Percentiles rank a stretch among this genome's conserved stretches.
These are phyloP conservation scores for Phacellophora camtschatica DNA, from an alignment of 30 jellyfish, hydroid and myxozoan species.

Conservation along the genomic window DNA sequence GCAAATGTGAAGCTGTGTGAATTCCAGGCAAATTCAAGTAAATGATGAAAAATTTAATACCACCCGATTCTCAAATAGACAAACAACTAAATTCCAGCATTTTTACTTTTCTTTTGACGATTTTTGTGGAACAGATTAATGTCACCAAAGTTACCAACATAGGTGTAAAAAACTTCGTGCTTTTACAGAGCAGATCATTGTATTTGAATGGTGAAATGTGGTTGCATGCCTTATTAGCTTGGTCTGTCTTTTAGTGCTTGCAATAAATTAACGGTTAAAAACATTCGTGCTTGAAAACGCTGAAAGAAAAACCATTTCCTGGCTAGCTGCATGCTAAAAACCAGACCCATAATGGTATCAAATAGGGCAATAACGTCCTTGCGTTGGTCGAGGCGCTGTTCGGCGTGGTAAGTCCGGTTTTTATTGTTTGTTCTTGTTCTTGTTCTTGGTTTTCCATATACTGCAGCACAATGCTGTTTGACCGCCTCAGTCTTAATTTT, in stretches of 20 bases:
- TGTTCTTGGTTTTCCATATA: not conserved
- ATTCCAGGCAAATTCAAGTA: too few species aligned
- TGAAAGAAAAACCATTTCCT: not conserved
- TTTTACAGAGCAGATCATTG: too few species aligned
- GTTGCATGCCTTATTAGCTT: constrained; percentile 1
- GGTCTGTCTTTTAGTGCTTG: constrained; percentile 21
- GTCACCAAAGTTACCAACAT: too few species aligned
- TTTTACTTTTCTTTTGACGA: too few species aligned
- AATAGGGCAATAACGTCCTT: constrained; percentile 3
- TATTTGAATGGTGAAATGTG: not conserved
- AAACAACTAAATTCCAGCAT: too few species aligned
- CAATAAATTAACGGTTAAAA: constrained; percentile 51
- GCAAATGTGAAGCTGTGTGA: too few species aligned
- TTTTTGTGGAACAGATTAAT: too few species aligned
- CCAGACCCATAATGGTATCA: constrained; percentile 2
- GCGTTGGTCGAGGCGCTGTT: not conserved
- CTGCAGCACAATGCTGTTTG: constrained; percentile 75
- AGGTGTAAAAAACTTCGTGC: too few species aligned
- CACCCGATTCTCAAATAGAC: too few species aligned
- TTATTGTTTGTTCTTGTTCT: not conserved
- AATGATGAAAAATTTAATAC: too few species aligned
- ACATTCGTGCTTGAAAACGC: constrained; percentile 38
- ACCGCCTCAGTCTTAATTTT: constrained; percentile 69
- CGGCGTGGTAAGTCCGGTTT: not conserved
- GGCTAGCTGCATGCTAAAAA: constrained; percentile 3